A percentile compares a stretch with the other conserved stretches of the same genome.
Evolutionary conservation across 2,113 vertebrate genomes (phyloP).

Genomic region (Cepphus grylle): DNA sequence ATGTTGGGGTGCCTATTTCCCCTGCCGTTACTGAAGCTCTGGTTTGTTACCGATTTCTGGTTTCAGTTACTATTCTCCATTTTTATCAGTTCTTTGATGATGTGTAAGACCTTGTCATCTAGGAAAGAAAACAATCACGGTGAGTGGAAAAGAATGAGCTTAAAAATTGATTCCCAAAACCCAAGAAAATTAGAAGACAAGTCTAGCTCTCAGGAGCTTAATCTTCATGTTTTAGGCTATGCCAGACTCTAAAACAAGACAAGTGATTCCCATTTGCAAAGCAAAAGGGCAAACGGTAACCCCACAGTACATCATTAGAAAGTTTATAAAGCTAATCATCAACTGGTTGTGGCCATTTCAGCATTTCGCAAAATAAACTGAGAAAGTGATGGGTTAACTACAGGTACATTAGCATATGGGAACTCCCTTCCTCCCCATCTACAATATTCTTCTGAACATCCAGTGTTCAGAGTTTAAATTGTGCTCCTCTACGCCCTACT

Average conservation of each 20-base stretch:
- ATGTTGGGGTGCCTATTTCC: not conserved
- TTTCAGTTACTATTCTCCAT: slow-evolving; percentile 75
- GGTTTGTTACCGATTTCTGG: not conserved
- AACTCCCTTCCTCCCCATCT: not conserved
- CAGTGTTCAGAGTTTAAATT: not conserved
- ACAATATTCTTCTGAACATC: not conserved
- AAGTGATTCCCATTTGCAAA: not conserved
- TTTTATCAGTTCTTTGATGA: slow-evolving; percentile 91
- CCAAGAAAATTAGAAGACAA: not conserved
- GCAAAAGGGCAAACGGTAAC: not conserved
- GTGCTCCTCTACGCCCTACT: not conserved
- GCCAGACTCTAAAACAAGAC: not conserved
- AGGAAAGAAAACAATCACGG: not conserved
- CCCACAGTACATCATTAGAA: not conserved
- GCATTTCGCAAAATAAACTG: not conserved
- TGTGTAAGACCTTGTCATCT: slow-evolving; percentile 89
- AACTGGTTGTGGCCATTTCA: not conserved
- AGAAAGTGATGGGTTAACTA: not conserved
- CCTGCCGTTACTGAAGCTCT: not conserved
- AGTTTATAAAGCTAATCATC: not conserved
- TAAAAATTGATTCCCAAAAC: not conserved
- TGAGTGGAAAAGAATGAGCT: not conserved
- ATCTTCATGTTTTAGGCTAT: not conserved
- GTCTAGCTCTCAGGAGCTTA: not conserved
- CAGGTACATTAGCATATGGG: not conserved